Evolutionary conservation across 2,888 invertebrate genomes (phyloP).

Genomic region (Sycophila texana): DNA sequence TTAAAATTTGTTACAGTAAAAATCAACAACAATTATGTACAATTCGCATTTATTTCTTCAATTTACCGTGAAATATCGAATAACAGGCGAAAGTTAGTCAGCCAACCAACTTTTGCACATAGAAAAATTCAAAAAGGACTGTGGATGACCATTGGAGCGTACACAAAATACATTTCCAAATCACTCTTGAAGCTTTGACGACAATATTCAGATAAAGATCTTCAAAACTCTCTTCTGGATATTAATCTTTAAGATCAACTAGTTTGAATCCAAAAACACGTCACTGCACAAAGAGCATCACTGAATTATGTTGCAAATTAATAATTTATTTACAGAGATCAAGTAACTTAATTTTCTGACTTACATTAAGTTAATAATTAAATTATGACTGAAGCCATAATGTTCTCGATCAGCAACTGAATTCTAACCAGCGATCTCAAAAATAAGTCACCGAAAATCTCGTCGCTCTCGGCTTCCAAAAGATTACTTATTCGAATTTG

Average conservation of each 20-base stretch:
- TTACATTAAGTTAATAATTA: slow-evolving; percentile 25
- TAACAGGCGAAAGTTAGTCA: slow-evolving; percentile 55
- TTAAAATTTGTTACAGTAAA: slow-evolving; percentile 33
- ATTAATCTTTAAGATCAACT: slow-evolving; percentile 10
- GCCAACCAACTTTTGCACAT: slow-evolving; percentile 56
- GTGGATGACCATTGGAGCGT: slow-evolving; percentile 32
- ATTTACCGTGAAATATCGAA: no score
- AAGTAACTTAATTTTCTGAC: slow-evolving; percentile 32
- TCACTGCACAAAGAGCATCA: slow-evolving; percentile 36
- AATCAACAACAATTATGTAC: slow-evolving; percentile 3
- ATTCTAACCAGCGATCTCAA: slow-evolving; percentile 31
- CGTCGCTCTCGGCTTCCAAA: slow-evolving; percentile 52
- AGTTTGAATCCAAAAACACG: slow-evolving; percentile 13
- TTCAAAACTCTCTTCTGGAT: slow-evolving; percentile 10
- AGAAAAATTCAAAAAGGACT: slow-evolving; percentile 25
- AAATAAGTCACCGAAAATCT: slow-evolving; percentile 47
- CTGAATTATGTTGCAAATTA: slow-evolving; percentile 39
- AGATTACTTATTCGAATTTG: slow-evolving; percentile 8
- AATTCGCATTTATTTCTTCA: no score
- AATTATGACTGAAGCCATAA: slow-evolving; percentile 27
- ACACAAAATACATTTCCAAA: slow-evolving; percentile 35
- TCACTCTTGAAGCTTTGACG: slow-evolving; percentile 40
- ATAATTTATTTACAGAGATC: slow-evolving; percentile 52
- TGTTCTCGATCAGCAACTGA: slow-evolving; percentile 25
- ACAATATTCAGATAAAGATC: slow-evolving; percentile 10